phyloP scores from a whole-genome alignment of 2,113 vertebrate genomes.

The Macrotus californicus region DNA sequence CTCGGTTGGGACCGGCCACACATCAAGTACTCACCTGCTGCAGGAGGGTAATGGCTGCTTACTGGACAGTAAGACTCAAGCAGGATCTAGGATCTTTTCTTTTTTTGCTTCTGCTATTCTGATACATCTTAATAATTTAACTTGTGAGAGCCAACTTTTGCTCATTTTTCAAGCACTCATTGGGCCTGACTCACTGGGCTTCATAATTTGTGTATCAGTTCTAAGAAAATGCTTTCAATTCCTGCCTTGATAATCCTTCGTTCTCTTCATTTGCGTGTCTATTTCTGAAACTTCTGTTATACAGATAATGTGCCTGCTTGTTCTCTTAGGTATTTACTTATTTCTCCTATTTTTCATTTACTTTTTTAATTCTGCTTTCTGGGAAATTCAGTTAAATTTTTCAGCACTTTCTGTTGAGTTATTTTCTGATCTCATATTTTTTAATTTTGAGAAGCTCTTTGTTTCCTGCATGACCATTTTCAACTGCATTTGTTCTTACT shows the following conservation, averaged over 20 bases:
- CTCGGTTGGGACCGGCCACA: background rate
- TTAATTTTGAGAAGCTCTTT: background rate
- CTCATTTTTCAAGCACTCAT: background rate
- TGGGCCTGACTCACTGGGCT: background rate
- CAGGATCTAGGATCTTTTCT: background rate
- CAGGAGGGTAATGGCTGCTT: too few relatives aligned
- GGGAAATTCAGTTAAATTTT: background rate
- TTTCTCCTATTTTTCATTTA: background rate
- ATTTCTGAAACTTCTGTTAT: background rate
- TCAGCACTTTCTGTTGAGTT: background rate
- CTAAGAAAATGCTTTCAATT: background rate
- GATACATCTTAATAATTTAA: background rate
- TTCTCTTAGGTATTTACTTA: background rate
- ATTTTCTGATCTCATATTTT: background rate
- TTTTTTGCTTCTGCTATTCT: background rate
- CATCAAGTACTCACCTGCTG: background rate
- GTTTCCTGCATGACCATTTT: background rate
- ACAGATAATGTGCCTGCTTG: background rate
- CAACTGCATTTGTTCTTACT: background rate
- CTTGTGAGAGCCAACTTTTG: background rate
- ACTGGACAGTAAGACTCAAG: background rate
- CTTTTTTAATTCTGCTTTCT: background rate
- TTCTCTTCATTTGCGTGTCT: background rate
- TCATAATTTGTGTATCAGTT: background rate
- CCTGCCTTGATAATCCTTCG: background rate